Percentiles rank a stretch among this genome's conserved stretches.
Conservation (phyloP, 2,113 vertebrate genomes). For the Dasyornis broadbenti region DNA sequence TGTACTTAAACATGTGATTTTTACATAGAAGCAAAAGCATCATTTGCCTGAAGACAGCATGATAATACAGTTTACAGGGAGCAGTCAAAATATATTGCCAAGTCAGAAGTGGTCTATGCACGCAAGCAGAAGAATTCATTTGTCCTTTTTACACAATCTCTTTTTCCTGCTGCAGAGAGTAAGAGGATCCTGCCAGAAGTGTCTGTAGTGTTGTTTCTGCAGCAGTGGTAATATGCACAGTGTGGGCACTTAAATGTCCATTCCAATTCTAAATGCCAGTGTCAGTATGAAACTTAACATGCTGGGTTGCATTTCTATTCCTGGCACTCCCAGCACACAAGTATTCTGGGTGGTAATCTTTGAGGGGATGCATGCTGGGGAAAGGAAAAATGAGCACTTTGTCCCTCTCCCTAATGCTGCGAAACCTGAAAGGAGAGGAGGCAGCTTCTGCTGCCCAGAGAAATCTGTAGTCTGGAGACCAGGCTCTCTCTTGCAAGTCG, state of each 20-base stretch:
- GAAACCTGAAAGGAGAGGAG: background rate
- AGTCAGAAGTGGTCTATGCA: background rate
- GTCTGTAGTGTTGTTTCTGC: background rate
- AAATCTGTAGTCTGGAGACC: background rate
- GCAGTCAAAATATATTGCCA: background rate
- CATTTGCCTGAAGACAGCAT: background rate
- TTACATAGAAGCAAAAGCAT: background rate
- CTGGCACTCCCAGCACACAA: background rate
- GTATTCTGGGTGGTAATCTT: constrained; percentile 7
- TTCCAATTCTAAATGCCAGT: constrained; percentile 3
- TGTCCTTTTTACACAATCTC: constrained; percentile 4
- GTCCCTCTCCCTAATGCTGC: background rate
- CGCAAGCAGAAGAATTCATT: background rate
- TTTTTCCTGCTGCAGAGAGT: background rate
- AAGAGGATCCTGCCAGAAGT: background rate
- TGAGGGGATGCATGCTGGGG: background rate
- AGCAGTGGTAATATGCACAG: background rate
- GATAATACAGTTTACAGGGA: background rate
- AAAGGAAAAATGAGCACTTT: background rate
- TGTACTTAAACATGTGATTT: background rate
- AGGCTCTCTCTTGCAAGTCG: background rate
- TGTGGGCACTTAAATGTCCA: background rate
- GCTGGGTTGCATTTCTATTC: background rate
- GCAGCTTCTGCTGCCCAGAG: background rate
- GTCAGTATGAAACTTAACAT: background rate